phyloP scores from a whole-genome alignment of 2,113 vertebrate species.

The Diadophis punctatus region DNA sequence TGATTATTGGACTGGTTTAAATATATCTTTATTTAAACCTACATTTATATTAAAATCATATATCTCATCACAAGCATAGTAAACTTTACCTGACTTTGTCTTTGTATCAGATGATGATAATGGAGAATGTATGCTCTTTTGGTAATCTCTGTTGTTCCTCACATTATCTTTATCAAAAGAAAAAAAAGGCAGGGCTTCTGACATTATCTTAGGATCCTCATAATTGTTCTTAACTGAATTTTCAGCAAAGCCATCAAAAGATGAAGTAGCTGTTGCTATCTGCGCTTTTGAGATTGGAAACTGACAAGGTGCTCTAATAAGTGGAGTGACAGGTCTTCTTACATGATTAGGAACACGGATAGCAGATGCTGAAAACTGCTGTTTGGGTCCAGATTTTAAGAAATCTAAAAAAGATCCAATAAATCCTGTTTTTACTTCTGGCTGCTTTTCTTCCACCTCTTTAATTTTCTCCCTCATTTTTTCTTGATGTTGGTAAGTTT shows the following conservation, averaged over 20 bases:
- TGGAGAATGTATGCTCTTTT: constrained; percentile 85
- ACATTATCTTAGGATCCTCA: constrained; percentile 86
- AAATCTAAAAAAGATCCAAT: constrained; percentile 98
- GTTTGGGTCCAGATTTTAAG: constrained; percentile 93
- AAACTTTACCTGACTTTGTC: constrained; percentile 78
- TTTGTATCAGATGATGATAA: constrained; percentile 84
- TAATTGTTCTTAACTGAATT: constrained; percentile 80
- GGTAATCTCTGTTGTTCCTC: constrained; percentile 84
- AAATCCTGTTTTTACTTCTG: constrained; percentile 96
- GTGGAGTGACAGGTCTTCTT: constrained; percentile 76
- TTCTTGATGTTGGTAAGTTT: constrained; percentile 92
- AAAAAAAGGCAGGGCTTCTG: constrained; percentile 88
- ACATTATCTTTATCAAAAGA: constrained; percentile 94
- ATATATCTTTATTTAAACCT: background rate
- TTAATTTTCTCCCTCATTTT: constrained; percentile 95
- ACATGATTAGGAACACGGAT: constrained; percentile 83
- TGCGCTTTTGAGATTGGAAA: constrained; percentile 72
- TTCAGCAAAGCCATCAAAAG: constrained; percentile 66
- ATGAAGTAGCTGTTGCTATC: constrained; percentile 51
- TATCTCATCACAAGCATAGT: background rate
- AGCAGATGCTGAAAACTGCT: constrained; percentile 88
- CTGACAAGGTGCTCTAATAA: constrained; percentile 71
- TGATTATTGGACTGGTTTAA: background rate
- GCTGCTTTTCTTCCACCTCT: constrained; percentile 97
- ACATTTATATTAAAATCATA: background rate